Base-by-base conservation (phyloP, 2,113 vertebrate genomes). In the Aramus guarauna region DNA sequence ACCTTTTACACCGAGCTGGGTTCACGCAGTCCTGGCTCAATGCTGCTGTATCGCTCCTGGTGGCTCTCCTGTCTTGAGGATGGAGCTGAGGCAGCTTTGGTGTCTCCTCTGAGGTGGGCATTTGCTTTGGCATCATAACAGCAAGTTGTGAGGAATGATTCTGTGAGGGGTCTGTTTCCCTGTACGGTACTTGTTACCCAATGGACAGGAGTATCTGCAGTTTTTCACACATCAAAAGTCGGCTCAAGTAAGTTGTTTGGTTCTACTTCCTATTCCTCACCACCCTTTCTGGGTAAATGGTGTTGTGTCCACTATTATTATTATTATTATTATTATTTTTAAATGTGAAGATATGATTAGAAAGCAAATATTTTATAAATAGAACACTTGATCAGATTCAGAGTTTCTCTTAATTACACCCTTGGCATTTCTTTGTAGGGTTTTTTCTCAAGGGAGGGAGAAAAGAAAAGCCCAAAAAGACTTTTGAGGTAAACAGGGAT, bases 201-300 rank as follows among this genome's bases (percentile, higher is more conserved):
- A 19, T 3, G 9, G 23, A n/a, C 26, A 60, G 32, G 34, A 50
- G 0, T 34, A 68, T 20, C 11, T 58, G 20, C 10, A 63, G 8
- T 41, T 87, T 55, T 77, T 47, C 32, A 56, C 8, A 45, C 2
- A 32, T 34, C 9, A 71, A 62, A 93, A 85, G 7, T 43, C 26
- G 39, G 10, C 9, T 72, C 43, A 47, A 18, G 24, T 8, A 43
- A 3, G 0, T 5, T 68, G 87, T 60, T 67, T 60, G 3, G 0
- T 75, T 76, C 50, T 12, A 12, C 9, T 74, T 88, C 21, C 8
- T 79, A 23, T 56, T 68, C 15, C 14, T 76, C 13, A 56, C 6
- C 4, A 6, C 6, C 56, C 14, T 76, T 75, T 74, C 34, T 82
- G 39, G 3, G 24, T 43, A 30, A 92, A 76, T 19, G 20, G 0